Base-by-base conservation (phyloP, 1,140 invertebrate species). In the Patella vulgata region DNA sequence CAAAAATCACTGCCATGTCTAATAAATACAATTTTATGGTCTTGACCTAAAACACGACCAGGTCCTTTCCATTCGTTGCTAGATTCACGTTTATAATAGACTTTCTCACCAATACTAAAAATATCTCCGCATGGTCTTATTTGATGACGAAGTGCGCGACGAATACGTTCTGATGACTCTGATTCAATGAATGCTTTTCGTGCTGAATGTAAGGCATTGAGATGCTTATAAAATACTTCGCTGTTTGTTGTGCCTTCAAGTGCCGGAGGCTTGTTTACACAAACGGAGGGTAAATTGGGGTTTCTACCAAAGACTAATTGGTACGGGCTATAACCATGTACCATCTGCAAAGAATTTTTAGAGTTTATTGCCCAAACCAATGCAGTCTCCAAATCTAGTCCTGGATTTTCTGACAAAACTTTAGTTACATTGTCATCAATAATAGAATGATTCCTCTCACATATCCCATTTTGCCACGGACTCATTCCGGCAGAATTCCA, bases 401-500 rank as follows among this genome's bases (percentile, higher is more conserved):
- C n/a, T n/a, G n/a, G 17, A 4, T 12, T 54, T n/a, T 27, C 14
- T 14, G 11, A 6, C 19, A n/a, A 54, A 54, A 54, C 39, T 21
- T 54, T 54, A 14, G 6, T 21, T 12, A 54, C 52, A 54, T 31
- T 39, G 21, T 54, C 30, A 40, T 54, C 36, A n/a, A 54, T 31
- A n/a, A 54, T 31, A 17, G 4, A 8, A 42, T 54, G 52, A 42
- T 39, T 54, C n/a, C 39, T 33, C 36, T 54, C 52, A 39, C 31
- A 54, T 6, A 54, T 21, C 5, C 52, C 52, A 54, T 42, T 54
- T 21, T 54, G 31, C 52, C 52, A 54, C 19, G 31, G 31, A 39
- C 52, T 54, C 8, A 39, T 8, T 14, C 28, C 52, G n/a, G 21
- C 30, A 14, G 52, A 21, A 8, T 6, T 46, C 6, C 43, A 25